Conservation (phyloP, 2,113 vertebrate species). For the Spea bombifrons region DNA sequence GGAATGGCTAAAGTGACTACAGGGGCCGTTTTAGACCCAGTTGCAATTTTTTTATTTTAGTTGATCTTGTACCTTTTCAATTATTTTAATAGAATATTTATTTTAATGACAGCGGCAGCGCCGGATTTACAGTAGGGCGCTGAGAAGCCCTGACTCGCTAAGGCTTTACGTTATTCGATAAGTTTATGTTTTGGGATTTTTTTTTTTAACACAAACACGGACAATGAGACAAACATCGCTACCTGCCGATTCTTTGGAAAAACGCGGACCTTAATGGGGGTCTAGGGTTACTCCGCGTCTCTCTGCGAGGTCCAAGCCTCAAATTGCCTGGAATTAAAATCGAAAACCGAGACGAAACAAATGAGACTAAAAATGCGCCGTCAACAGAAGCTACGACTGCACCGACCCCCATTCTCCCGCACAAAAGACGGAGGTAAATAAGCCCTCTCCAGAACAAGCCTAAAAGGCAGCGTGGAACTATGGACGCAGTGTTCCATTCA, state of each 20-base stretch:
- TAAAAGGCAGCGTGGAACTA: conserved; percentile 48
- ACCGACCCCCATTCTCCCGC: conserved; percentile 15
- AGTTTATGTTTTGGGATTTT: not conserved
- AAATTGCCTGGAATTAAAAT: conserved; percentile 35
- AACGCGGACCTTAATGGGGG: not conserved
- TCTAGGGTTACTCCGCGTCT: not conserved
- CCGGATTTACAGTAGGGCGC: no score
- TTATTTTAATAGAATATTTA: no score
- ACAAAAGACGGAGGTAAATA: conserved; percentile 23
- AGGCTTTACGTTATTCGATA: not conserved
- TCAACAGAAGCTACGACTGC: conserved; percentile 12
- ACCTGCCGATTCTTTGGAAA: not conserved
- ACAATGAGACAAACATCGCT: no score
- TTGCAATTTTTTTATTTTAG: no score
- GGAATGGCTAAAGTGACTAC: no score
- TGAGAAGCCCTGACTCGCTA: not conserved
- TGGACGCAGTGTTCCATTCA: conserved; percentile 52
- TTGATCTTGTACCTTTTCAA: no score
- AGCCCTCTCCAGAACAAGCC: conserved; percentile 40
- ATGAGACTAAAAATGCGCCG: conserved; percentile 12
- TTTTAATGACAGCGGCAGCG: no score
- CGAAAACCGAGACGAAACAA: conserved; percentile 11
- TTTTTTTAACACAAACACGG: not conserved
- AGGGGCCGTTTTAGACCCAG: no score
- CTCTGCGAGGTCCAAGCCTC: not conserved